These are phyloP conservation scores for Suricata suricatta DNA, from an alignment of 2,113 vertebrate genomes.

Conservation along the genomic window DNA sequence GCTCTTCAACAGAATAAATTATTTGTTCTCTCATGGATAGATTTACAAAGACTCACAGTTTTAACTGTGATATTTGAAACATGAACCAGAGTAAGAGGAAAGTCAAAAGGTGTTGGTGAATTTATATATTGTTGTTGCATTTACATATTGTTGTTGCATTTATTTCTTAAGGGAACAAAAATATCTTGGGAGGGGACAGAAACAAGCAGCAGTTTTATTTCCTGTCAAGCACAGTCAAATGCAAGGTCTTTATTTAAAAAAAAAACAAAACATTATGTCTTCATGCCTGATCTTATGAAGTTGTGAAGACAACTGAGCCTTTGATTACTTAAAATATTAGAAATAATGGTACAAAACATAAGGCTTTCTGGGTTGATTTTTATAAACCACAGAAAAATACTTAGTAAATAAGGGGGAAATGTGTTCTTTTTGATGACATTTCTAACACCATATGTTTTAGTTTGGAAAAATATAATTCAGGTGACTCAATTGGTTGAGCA, in stretches of 20 bases:
- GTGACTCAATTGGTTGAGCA: too few species aligned
- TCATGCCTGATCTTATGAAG: conserved; percentile 22
- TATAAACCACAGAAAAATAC: conserved; percentile 55
- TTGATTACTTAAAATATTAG: conserved; percentile 20
- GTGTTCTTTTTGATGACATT: conserved; percentile 63
- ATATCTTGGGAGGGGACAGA: background rate
- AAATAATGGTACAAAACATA: conserved; percentile 54
- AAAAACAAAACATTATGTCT: background rate
- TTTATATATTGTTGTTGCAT: background rate
- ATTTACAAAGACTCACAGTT: background rate
- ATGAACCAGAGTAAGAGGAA: conserved; percentile 51
- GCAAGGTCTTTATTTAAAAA: background rate
- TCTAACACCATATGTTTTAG: conserved; percentile 57
- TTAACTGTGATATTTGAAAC: conserved; percentile 37
- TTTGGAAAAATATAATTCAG: conserved; percentile 70
- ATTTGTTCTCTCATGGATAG: background rate
- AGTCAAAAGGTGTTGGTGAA: conserved; percentile 4
- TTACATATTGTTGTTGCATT: conserved; percentile 19
- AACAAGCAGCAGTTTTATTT: background rate
- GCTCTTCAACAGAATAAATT: background rate
- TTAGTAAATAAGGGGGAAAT: conserved; percentile 42
- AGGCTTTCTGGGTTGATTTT: conserved; percentile 63
- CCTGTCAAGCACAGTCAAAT: background rate
- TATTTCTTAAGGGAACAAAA: conserved; percentile 40
- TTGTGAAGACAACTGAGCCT: conserved; percentile 18